A percentile compares a stretch with the other conserved stretches of the same genome.
phyloP scores from a whole-genome alignment of 2,888 invertebrate genomes.

The Drosophila tripunctata region DNA sequence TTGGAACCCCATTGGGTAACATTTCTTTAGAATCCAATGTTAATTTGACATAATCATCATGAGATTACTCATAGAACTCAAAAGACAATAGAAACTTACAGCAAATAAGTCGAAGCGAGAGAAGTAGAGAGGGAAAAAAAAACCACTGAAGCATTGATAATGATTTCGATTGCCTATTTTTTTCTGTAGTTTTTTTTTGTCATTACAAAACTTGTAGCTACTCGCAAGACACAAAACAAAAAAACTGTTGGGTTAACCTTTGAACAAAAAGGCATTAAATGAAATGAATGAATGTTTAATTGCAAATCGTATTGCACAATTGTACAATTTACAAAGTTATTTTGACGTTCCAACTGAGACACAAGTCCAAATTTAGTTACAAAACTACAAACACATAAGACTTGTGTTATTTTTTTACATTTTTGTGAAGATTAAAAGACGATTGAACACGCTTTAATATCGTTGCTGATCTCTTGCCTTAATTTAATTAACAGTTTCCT shows the following conservation, averaged over 20 bases:
- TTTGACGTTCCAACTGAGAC: background rate
- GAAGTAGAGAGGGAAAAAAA: background rate
- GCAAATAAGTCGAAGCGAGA: background rate
- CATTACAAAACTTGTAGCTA: conserved; percentile 44
- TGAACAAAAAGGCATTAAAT: conserved; percentile 32
- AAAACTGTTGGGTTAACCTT: conserved; percentile 37
- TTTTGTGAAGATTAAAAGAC: conserved; percentile 8
- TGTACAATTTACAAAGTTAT: conserved; percentile 8
- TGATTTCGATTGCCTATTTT: conserved; percentile 32
- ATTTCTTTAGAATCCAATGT: conserved; percentile 18
- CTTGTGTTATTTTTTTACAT: conserved; percentile 11
- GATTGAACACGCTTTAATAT: conserved; percentile 34
- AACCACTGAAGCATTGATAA: conserved; percentile 61
- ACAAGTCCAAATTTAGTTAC: background rate
- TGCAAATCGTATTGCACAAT: conserved; percentile 51
- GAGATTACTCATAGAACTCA: conserved; percentile 35
- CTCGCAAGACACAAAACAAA: no score
- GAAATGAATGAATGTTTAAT: conserved; percentile 41
- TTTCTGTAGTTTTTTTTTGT: conserved; percentile 1
- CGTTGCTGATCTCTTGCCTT: conserved; percentile 67
- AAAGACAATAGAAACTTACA: conserved; percentile 8
- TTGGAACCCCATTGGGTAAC: background rate
- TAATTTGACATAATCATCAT: conserved; percentile 59
- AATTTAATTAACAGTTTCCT: conserved; percentile 78
- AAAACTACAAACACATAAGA: conserved; percentile 4